Evolutionary conservation across 2,113 vertebrate genomes (phyloP), one percentile per base, ranked within the genome.

Genomic region (Rhabdornis inornatus): DNA sequence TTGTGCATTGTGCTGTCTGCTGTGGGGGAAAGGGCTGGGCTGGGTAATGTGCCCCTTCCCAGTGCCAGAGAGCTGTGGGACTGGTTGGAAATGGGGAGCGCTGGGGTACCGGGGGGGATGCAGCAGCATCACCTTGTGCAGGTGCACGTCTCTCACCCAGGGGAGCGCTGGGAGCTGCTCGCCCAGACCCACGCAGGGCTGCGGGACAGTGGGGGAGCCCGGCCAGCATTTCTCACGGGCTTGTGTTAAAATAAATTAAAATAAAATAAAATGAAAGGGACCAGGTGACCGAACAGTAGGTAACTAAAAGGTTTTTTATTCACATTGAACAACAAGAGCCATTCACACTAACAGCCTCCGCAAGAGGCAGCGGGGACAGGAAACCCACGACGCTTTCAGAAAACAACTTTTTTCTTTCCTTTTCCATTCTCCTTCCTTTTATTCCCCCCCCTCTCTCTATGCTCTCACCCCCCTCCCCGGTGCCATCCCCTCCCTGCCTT

Each of bases 301-400:
- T 97, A 97, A 95, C 96, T 97, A 98, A 98, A 96, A 95, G 96
- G 96, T 97, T 87, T 98, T 98, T 97, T 98, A 98, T 98, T 98
- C 98, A 98, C 98, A 98, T 97, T 81, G 96, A 97, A 98, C 98
- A 97, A 98, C 97, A 98, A 78, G 84, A 95, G 97, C 94, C 94
- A 96, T 93, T 94, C 91, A 97, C 94, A 89, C 94, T 94, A 92
- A 87, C 94, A 82, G 92, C 93, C 93, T 94, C 96, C 6, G 93
- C 87, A 87, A 95, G 95, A 94, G 95, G 93, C 93, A 93, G 90
- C 35, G 65, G 96, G 90, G 93, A 96, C 81, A 65, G 84, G 89
- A 94, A 94, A 94, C 83, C 91, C 90, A 82, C 75, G 49, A 92
- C n/a, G 90, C 95, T 81, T 96, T 91, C 92, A 92, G 74, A 94